A percentile compares a stretch with the other conserved stretches of the same genome.
phyloP scores from a whole-genome alignment of 2,113 vertebrate genomes.

The Numida meleagris region DNA sequence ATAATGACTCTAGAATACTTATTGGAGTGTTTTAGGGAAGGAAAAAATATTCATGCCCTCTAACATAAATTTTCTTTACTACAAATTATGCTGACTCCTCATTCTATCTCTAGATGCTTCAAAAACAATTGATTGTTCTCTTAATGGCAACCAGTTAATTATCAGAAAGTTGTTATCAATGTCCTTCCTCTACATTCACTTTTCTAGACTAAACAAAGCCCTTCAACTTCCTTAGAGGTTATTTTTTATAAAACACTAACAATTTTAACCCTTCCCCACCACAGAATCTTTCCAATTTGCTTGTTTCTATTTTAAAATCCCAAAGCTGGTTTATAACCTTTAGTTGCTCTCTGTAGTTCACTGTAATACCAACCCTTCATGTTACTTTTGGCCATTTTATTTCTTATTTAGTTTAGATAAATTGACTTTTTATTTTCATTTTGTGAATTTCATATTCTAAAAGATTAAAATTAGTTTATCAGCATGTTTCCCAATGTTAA shows the following conservation, averaged over 20 bases:
- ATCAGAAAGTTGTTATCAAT: not conserved
- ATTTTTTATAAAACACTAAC: not conserved
- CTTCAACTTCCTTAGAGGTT: not conserved
- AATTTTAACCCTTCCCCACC: not conserved
- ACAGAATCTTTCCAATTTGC: not conserved
- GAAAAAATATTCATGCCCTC: not conserved
- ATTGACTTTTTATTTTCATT: not conserved
- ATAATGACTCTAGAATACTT: not conserved
- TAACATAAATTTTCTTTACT: not conserved
- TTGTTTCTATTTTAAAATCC: not conserved
- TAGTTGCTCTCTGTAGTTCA: not conserved
- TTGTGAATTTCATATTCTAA: not conserved
- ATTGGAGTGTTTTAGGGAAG: not conserved
- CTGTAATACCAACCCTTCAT: not conserved
- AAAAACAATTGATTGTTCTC: not conserved
- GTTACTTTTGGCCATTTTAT: not conserved
- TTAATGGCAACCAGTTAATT: not conserved
- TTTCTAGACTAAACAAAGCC: slow-evolving; percentile 8
- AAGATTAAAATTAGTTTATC: not conserved
- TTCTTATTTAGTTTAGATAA: not conserved
- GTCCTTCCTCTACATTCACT: not conserved
- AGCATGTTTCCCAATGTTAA: not conserved
- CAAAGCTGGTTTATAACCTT: not conserved
- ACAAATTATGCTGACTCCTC: not conserved
- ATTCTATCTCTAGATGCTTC: not conserved